Conservation (phyloP, 2,888 invertebrate genomes). For the Ethmia dodecea region DNA sequence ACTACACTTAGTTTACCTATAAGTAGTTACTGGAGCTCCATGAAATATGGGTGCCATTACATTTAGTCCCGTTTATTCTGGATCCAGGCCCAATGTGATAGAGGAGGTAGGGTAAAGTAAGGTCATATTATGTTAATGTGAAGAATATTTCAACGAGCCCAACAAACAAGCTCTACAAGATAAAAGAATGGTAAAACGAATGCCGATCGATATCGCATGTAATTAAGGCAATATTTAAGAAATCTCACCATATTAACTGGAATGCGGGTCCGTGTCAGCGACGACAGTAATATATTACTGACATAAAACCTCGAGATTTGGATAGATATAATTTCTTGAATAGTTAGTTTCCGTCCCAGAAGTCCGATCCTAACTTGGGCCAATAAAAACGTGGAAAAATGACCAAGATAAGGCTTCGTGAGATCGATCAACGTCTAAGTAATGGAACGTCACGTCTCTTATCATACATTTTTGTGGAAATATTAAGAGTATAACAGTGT, state of each 20-base stretch:
- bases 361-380: conserved; percentile 41
- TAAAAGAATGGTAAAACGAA: conserved; percentile 51
- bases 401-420: conserved; percentile 45
- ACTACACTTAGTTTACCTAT: no score
- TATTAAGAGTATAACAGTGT: neutral
- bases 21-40: no score
- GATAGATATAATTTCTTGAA: conserved; percentile 63
- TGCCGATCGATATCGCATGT: conserved; percentile 62
- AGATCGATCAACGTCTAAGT: conserved; percentile 62
- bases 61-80: no score
- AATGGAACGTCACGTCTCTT: conserved; percentile 25
- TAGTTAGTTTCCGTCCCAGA: conserved; percentile 60
- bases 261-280: conserved; percentile 53
- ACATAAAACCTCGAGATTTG: conserved; percentile 69
- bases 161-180: conserved; percentile 38
- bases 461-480: no score
- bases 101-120: neutral
- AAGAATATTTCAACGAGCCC: conserved; percentile 31
- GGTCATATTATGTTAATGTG: conserved; percentile 28
- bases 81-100: neutral
- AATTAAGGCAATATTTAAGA: conserved; percentile 69
- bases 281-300: conserved; percentile 68
- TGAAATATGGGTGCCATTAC: no score
- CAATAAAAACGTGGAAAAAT: conserved; percentile 65
- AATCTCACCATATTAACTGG: conserved; percentile 61